These are phyloP conservation scores for Ibycter americanus DNA, from an alignment of 2,797 vertebrate genomes.

Conservation along the genomic window DNA sequence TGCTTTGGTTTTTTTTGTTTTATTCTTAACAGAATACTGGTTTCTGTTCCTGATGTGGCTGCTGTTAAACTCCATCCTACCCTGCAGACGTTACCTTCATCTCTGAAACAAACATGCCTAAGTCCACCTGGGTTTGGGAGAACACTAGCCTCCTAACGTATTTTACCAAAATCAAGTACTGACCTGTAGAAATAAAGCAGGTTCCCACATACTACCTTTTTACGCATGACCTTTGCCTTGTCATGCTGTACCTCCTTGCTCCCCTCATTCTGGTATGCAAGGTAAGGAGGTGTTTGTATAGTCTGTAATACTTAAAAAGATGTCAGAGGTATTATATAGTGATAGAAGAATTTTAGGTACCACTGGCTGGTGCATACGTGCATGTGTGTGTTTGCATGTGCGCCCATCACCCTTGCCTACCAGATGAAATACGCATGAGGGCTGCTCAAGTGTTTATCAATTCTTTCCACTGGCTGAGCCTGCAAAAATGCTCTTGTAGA, in stretches of 20 bases:
- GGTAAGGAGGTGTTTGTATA: not conserved
- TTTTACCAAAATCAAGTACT: not conserved
- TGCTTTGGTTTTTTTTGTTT: not conserved
- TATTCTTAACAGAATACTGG: not conserved
- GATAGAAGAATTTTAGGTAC: not conserved
- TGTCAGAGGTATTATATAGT: not conserved
- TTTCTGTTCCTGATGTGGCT: not conserved
- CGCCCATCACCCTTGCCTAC: not conserved
- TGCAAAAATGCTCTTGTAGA: constrained; percentile 8
- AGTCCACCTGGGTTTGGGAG: not conserved
- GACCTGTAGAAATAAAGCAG: not conserved
- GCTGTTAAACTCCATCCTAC: not conserved
- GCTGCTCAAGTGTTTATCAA: not conserved
- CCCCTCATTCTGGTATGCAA: not conserved
- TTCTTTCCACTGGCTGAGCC: constrained; percentile 47
- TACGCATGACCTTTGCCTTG: not conserved
- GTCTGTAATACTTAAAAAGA: not conserved
- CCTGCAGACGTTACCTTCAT: not conserved
- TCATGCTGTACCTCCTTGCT: not conserved
- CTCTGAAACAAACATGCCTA: not conserved
- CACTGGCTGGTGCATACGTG: rapidly evolving
- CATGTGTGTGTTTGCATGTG: rapidly evolving
- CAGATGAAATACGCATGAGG: constrained; percentile 35
- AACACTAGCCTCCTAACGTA: not conserved
- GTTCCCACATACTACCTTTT: not conserved